phyloP scores from a whole-genome alignment of 2,797 vertebrate species.

The Gymnocypris eckloni region DNA sequence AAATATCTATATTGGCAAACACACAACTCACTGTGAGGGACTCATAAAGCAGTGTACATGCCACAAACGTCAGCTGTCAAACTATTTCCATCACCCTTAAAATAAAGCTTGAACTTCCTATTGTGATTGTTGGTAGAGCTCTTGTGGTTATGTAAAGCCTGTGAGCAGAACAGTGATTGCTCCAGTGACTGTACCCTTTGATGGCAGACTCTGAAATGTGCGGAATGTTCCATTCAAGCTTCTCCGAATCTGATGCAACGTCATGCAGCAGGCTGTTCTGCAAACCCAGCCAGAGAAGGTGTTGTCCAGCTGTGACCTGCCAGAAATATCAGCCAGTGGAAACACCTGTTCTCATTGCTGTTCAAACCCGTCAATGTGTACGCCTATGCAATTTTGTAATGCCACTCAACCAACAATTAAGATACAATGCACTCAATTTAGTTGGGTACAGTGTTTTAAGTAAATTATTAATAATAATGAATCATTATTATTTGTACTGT shows the following conservation, averaged over 20 bases:
- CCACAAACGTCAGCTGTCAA: neutral
- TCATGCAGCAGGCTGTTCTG: neutral
- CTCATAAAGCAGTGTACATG: neutral
- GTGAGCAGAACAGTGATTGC: neutral
- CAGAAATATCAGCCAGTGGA: neutral
- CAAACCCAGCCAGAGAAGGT: constrained; percentile 1
- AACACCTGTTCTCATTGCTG: neutral
- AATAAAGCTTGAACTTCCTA: neutral
- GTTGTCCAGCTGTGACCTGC: neutral
- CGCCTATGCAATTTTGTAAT: neutral
- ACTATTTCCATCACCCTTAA: constrained; percentile 15
- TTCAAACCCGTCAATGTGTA: neutral
- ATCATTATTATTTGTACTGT: neutral
- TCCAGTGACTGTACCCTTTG: neutral
- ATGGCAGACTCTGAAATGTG: neutral
- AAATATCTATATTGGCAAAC: neutral
- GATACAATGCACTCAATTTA: neutral
- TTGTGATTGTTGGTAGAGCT: neutral
- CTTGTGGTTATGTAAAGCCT: neutral
- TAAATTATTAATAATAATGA: neutral
- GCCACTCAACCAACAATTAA: neutral
- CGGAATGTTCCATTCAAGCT: constrained; percentile 38
- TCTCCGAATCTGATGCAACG: constrained; percentile 2
- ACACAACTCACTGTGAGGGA: neutral
- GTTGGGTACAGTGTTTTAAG: neutral